These are phyloP conservation scores for Oedothorax gibbosus DNA, from an alignment of 1,140 invertebrate species.

Conservation along the genomic window DNA sequence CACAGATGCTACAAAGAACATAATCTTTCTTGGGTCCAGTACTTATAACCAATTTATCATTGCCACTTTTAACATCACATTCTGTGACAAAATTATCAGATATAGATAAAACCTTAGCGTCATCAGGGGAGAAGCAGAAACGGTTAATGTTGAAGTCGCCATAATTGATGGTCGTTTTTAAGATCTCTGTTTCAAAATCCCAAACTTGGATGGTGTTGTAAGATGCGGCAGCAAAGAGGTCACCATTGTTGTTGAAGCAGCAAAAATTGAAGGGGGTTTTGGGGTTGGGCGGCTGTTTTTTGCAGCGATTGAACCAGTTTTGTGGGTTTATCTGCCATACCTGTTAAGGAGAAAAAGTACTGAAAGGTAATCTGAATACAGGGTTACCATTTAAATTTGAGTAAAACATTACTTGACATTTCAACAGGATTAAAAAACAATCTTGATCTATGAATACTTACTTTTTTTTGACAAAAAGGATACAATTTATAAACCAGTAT, in stretches of 20 bases:
- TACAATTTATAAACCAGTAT: no score
- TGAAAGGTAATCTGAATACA: not conserved
- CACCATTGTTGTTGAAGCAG: constrained; percentile 11
- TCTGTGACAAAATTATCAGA: not conserved
- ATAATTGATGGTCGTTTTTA: not conserved
- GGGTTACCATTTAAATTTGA: no score
- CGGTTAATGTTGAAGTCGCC: not conserved
- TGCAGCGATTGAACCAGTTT: not conserved
- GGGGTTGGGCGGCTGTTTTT: not conserved
- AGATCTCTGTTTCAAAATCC: constrained; percentile 9
- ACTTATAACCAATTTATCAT: not conserved
- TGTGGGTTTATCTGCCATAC: not conserved
- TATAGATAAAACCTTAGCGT: not conserved
- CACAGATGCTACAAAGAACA: constrained; percentile 19
- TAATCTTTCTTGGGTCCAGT: not conserved
- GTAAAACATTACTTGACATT: no score
- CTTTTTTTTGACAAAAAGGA: no score
- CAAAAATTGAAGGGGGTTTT: not conserved
- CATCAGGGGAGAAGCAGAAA: constrained; percentile 6
- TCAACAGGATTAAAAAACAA: no score
- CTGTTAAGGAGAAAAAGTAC: not conserved
- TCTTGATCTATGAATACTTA: no score
- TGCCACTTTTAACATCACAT: not conserved
- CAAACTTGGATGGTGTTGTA: not conserved
- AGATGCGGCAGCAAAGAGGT: constrained; percentile 3